phyloP scores from a whole-genome alignment of 1,140 invertebrate species.

The Eriosoma lanigerum region DNA sequence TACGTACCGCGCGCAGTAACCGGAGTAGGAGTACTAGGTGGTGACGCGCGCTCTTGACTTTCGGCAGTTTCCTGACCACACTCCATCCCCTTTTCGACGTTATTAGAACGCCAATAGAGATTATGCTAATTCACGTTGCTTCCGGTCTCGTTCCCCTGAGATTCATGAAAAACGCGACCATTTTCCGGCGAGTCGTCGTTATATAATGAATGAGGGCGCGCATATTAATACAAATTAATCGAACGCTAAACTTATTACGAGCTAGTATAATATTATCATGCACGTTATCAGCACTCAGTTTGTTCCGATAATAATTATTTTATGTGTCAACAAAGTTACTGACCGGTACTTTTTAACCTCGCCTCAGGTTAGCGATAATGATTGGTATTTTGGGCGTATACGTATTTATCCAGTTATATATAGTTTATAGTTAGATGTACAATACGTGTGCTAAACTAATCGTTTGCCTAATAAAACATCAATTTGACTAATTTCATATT shows the following conservation, averaged over 20 bases:
- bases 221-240: background rate
- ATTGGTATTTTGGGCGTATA: no score
- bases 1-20: background rate
- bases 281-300: no score
- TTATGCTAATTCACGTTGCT: constrained; percentile 39
- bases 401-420: no score
- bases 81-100: constrained; percentile 13
- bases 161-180: background rate
- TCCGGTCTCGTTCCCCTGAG: background rate
- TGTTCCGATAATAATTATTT: no score
- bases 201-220: background rate
- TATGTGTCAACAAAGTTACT: no score
- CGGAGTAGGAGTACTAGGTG: background rate
- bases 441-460: no score
- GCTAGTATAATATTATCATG: no score
- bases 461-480: no score
- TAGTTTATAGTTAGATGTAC: no score
- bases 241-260: background rate
- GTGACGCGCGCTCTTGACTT: constrained; percentile 17
- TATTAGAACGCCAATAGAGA: constrained; percentile 36
- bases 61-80: constrained; percentile 14
- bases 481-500: no score
- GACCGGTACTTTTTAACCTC: no score
- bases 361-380: no score
- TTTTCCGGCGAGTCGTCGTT: background rate